Percentiles rank a stretch among this genome's conserved stretches.
Conservation (phyloP, 2,113 vertebrate genomes). For the Phylloscopus trochilus region DNA sequence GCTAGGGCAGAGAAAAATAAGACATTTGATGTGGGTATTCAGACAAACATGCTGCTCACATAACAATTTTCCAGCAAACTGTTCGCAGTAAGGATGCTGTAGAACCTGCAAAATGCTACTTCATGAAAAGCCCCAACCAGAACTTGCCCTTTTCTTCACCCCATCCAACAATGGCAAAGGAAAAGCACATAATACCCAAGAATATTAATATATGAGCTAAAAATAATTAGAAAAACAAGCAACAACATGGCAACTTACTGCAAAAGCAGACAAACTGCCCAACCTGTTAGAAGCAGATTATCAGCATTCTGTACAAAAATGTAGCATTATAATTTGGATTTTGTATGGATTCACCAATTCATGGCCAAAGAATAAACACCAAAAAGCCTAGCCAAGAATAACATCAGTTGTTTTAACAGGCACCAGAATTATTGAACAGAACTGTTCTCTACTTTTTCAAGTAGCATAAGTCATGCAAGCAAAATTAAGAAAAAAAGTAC, state of each 20-base stretch:
- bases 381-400: neutral
- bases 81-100: accelerated
- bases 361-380: neutral
- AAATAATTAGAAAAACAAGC: neutral
- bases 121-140: neutral
- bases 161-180: neutral
- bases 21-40: neutral
- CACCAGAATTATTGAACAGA: neutral
- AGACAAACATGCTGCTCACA: neutral
- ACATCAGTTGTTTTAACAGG: neutral
- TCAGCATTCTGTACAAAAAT: neutral
- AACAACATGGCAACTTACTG: neutral
- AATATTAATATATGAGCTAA: neutral
- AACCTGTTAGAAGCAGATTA: neutral
- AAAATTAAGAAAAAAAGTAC: neutral
- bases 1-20: neutral
- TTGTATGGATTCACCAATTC: neutral
- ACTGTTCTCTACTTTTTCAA: neutral
- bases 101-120: neutral
- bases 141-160: neutral
- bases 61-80: neutral
- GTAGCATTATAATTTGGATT: neutral
- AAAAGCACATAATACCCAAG: neutral
- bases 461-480: neutral
- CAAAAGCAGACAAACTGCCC: neutral